Evolutionary conservation across 2,797 vertebrate species (phyloP).

Genomic region (Oophaga sylvatica): DNA sequence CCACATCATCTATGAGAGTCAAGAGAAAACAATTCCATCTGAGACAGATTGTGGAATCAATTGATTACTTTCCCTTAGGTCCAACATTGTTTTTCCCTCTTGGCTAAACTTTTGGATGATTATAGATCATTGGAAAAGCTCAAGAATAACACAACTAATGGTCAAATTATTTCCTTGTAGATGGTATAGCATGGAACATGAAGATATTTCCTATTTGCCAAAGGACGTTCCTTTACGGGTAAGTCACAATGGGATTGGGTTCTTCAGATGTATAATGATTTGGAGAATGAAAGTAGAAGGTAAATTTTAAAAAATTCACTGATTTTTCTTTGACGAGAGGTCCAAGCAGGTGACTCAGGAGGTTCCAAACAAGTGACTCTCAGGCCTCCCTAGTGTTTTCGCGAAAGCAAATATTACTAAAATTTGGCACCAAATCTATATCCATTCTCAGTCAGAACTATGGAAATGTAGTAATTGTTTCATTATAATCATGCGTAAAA

Average conservation of each 20-base stretch:
- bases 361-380: no score
- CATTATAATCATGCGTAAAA: no score
- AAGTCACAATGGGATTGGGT: background rate
- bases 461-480: no score
- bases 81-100: background rate
- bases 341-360: no score
- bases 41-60: background rate
- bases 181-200: constrained; percentile 84
- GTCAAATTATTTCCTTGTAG: constrained; percentile 71
- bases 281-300: no score
- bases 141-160: background rate
- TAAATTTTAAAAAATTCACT: no score
- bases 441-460: no score
- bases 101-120: background rate
- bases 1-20: background rate
- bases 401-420: no score
- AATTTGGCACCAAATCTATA: no score
- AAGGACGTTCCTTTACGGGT: constrained; percentile 6
- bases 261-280: no score
- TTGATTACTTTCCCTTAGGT: background rate
- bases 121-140: background rate
- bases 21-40: background rate
- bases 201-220: constrained; percentile 63
- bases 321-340: no score
- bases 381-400: no score